Conservation (phyloP, 2,888 invertebrate species). For the Drosophila subsilvestris region DNA sequence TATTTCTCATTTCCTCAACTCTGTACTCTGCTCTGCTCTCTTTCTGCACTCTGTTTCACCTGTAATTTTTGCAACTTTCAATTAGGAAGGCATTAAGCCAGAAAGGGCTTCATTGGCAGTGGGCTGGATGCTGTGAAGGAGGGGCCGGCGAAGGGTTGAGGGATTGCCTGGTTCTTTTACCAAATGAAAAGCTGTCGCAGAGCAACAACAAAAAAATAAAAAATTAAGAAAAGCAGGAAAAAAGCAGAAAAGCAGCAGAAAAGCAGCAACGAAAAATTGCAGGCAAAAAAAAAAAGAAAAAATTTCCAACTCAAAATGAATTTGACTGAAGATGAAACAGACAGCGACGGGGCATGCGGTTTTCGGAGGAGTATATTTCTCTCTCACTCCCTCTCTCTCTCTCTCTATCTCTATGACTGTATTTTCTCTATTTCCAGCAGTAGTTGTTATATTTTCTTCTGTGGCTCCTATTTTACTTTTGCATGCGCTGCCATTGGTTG, state of each 20-base stretch:
- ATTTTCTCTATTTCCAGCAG: slow-evolving; percentile 6
- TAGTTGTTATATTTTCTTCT: slow-evolving; percentile 37
- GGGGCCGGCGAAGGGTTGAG: neutral
- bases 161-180: slow-evolving; percentile 33
- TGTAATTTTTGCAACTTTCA: slow-evolving; percentile 72
- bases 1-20: slow-evolving; percentile 6
- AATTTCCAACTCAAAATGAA: slow-evolving; percentile 35
- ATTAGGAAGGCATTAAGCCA: slow-evolving; percentile 79
- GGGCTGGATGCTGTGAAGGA: neutral
- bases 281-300: slow-evolving; percentile 13
- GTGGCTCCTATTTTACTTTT: slow-evolving; percentile 35
- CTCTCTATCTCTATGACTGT: no score
- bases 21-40: slow-evolving; percentile 21
- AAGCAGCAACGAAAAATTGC: slow-evolving; percentile 35
- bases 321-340: slow-evolving; percentile 31
- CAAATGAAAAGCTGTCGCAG: slow-evolving; percentile 57
- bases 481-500: slow-evolving; percentile 41
- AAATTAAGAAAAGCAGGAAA: neutral
- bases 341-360: slow-evolving; percentile 14
- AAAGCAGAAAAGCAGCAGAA: slow-evolving; percentile 13
- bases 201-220: slow-evolving; percentile 5
- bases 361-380: slow-evolving; percentile 12
- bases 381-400: neutral
- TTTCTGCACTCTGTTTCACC: slow-evolving; percentile 38
- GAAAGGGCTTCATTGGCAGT: slow-evolving; percentile 65